Conservation (phyloP, 2,888 invertebrate genomes). For the Cyrtodaria siliqua region DNA sequence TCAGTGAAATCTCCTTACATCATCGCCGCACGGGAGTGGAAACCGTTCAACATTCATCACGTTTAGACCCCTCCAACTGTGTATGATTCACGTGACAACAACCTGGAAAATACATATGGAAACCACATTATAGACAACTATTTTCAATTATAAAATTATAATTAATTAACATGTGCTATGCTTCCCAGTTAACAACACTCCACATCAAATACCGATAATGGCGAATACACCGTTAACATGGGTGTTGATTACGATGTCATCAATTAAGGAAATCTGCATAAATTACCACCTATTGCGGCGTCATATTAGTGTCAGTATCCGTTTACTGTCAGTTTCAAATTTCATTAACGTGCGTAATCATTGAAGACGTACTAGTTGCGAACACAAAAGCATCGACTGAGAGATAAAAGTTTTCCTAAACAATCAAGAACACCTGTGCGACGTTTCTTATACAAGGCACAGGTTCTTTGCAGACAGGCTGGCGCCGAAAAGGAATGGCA, state of each 20-base stretch:
- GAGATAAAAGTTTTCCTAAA: constrained; percentile 30
- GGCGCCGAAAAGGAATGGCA: constrained; percentile 43
- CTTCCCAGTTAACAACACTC: too few relatives aligned
- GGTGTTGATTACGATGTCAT: not conserved
- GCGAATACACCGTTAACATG: too few relatives aligned
- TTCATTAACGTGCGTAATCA: constrained; percentile 24
- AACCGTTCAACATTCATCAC: too few relatives aligned
- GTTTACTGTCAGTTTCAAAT: constrained; percentile 21
- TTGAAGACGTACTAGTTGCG: constrained; percentile 21
- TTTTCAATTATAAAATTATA: not conserved
- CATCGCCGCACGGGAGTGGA: too few relatives aligned
- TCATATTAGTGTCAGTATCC: constrained; percentile 57
- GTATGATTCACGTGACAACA: constrained; percentile 57
- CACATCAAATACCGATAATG: too few relatives aligned
- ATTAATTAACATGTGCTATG: too few relatives aligned
- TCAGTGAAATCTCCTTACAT: too few relatives aligned
- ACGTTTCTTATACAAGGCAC: constrained; percentile 30
- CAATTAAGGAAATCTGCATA: not conserved
- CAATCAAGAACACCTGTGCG: constrained; percentile 48
- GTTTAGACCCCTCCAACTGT: not conserved
- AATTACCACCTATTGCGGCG: constrained; percentile 33
- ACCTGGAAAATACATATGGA: constrained; percentile 42
- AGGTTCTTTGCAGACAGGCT: constrained; percentile 39
- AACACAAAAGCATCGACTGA: constrained; percentile 27
- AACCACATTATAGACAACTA: not conserved